phyloP scores from a whole-genome alignment of 2,888 invertebrate species.

The Hirtodrosophila confusa region DNA sequence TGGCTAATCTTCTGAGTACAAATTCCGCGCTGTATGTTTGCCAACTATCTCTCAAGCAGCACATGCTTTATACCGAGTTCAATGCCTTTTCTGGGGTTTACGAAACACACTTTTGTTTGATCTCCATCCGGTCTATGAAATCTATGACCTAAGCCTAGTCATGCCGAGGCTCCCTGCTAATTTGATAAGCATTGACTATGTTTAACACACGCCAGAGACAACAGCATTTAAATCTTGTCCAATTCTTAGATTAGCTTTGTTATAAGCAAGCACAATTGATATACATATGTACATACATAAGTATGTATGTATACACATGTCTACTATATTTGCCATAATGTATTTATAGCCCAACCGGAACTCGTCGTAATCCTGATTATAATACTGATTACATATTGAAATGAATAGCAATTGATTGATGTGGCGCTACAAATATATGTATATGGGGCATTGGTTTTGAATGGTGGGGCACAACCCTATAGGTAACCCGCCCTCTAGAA shows the following conservation, averaged over 20 bases:
- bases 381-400: constrained; percentile 16
- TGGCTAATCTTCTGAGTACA: constrained; percentile 63
- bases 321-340: neutral
- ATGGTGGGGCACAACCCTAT: too few species aligned
- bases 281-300: too few species aligned
- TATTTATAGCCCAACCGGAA: constrained; percentile 20
- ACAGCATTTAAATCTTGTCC: constrained; percentile 19
- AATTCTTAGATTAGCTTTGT: constrained; percentile 37
- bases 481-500: neutral
- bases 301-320: neutral
- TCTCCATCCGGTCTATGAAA: constrained; percentile 48
- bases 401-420: constrained; percentile 28
- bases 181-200: constrained; percentile 51
- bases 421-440: constrained; percentile 10
- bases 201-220: constrained; percentile 12
- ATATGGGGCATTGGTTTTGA: constrained; percentile 58
- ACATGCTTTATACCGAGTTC: constrained; percentile 59
- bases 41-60: constrained; percentile 44
- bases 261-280: constrained; percentile 1
- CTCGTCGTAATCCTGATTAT: constrained; percentile 27
- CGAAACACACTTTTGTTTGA: constrained; percentile 45
- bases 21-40: constrained; percentile 56
- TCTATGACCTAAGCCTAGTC: constrained; percentile 59
- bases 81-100: constrained; percentile 60
- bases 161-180: constrained; percentile 35